Evolutionary conservation across 2,113 vertebrate genomes (phyloP).

Genomic region (Tonatia bakeri): DNA sequence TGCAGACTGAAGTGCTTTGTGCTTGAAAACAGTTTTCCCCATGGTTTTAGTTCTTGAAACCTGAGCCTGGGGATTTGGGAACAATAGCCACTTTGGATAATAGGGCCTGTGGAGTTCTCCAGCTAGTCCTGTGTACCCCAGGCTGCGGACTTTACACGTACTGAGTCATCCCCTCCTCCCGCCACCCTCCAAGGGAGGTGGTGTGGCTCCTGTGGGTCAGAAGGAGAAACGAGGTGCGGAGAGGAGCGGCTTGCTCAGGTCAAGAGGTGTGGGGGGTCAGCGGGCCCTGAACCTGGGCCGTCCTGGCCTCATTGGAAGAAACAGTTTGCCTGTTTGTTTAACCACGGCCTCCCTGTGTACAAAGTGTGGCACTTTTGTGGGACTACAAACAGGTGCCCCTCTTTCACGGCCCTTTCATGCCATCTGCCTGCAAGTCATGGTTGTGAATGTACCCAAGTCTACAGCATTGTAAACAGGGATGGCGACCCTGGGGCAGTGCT

Average conservation of each 20-base stretch:
- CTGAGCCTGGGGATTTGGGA: neutral
- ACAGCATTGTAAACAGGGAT: neutral
- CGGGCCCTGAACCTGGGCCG: neutral
- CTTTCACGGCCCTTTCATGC: neutral
- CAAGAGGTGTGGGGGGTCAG: neutral
- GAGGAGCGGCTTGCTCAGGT: neutral
- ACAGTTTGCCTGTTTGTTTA: neutral
- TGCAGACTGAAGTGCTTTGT: rapidly evolving
- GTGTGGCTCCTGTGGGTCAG: neutral
- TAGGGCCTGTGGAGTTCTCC: neutral
- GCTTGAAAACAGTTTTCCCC: rapidly evolving
- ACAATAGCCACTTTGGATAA: neutral
- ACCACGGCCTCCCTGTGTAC: rapidly evolving
- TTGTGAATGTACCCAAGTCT: neutral
- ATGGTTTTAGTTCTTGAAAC: neutral
- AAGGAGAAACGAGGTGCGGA: neutral
- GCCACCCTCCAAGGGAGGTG: rapidly evolving
- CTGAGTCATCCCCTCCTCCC: neutral
- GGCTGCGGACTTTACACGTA: rapidly evolving
- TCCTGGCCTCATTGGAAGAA: neutral
- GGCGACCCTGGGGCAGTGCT: neutral
- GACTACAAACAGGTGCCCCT: neutral
- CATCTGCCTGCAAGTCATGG: neutral
- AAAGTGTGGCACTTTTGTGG: neutral
- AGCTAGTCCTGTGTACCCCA: neutral